phyloP scores from a whole-genome alignment of 2,888 invertebrate species.

The Sarcophaga subvicina region DNA sequence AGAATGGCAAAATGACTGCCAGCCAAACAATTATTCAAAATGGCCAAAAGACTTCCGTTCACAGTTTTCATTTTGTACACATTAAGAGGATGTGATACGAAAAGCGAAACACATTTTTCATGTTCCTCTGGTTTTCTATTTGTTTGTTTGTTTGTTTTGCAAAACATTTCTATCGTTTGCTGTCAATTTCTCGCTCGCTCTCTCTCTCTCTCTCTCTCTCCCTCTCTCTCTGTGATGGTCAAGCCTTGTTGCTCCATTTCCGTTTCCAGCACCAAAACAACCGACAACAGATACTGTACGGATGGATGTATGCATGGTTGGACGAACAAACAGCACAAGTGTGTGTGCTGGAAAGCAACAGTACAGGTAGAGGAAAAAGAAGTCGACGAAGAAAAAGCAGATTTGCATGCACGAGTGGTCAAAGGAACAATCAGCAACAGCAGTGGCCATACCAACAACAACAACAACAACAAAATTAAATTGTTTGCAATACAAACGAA shows the following conservation, averaged over 20 bases:
- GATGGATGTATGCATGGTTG: not conserved
- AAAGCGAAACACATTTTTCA: constrained; percentile 7
- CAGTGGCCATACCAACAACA: not conserved
- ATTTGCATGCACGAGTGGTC: constrained; percentile 20
- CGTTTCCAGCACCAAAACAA: constrained; percentile 47
- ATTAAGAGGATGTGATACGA: not conserved
- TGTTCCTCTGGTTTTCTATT: not conserved
- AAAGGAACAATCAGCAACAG: constrained; percentile 10
- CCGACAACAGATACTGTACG: not conserved
- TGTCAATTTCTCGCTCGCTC: not conserved
- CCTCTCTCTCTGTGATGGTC: not conserved
- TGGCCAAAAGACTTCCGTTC: constrained; percentile 68
- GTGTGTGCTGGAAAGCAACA: not conserved
- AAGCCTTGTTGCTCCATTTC: constrained; percentile 50
- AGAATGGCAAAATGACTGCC: constrained; percentile 6
- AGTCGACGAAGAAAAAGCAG: not conserved
- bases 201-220: not conserved
- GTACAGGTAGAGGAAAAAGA: not conserved
- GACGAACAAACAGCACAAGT: not conserved
- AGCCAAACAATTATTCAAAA: constrained; percentile 66
- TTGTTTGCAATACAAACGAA: not conserved
- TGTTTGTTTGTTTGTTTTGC: constrained; percentile 8
- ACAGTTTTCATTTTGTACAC: not conserved
- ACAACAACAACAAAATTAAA: constrained; percentile 9
- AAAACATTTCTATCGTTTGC: not conserved